phyloP scores from a whole-genome alignment of 2,888 invertebrate species.

The Coleophora deauratella region DNA sequence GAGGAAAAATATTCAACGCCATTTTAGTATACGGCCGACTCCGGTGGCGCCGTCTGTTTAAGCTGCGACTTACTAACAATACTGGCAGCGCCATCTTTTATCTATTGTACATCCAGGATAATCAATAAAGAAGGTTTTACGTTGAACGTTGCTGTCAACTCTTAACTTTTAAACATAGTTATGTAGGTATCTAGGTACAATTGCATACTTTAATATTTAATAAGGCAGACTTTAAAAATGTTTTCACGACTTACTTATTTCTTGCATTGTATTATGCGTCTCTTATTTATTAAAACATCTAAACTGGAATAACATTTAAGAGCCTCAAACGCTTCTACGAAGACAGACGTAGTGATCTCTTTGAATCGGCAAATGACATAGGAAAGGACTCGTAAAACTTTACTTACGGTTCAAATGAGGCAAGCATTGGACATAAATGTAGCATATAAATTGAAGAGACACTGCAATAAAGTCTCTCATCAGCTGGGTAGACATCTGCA shows the following conservation, averaged over 20 bases:
- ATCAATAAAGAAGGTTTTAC: conserved; percentile 52
- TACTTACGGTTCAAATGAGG: no score
- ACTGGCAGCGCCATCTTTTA: conserved; percentile 66
- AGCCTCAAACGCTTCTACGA: background rate
- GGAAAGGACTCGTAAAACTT: no score
- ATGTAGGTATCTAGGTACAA: no score
- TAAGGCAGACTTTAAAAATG: no score
- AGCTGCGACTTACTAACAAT: conserved; percentile 58
- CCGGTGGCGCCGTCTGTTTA: conserved; percentile 71
- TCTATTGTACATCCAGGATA: conserved; percentile 64
- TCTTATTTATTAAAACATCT: no score
- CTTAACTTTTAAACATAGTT: background rate
- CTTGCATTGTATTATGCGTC: no score
- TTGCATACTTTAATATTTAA: no score
- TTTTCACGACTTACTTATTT: no score
- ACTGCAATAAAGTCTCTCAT: conserved; percentile 49
- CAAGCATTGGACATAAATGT: no score
- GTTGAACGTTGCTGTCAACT: conserved; percentile 28
- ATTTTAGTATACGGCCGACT: conserved; percentile 69
- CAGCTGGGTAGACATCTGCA: conserved; percentile 34
- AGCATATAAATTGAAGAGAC: no score
- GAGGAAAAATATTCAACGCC: conserved; percentile 70
- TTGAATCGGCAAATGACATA: no score
- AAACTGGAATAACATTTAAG: background rate
- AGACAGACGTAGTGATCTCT: background rate